Conservation (phyloP, 1,140 invertebrate genomes). For the Drosophila murphyi region DNA sequence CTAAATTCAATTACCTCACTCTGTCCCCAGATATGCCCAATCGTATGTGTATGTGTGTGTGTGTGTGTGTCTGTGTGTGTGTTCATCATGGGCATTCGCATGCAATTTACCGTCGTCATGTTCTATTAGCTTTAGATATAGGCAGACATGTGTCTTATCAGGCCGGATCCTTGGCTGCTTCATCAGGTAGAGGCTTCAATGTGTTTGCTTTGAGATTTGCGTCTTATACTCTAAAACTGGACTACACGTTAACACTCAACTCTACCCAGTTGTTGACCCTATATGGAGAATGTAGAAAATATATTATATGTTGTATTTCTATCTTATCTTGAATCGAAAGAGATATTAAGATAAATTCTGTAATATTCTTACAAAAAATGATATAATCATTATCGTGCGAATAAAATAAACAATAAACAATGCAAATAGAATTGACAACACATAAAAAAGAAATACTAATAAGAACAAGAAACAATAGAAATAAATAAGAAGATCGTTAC, state of each 20-base stretch:
- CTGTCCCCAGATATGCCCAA: slow-evolving; percentile 10
- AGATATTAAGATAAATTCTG: neutral
- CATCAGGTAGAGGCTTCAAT: slow-evolving; percentile 54
- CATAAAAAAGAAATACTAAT: no score
- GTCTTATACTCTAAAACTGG: slow-evolving; percentile 6
- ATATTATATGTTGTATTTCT: no score
- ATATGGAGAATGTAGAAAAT: neutral
- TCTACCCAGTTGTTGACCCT: slow-evolving; percentile 3
- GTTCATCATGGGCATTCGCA: slow-evolving; percentile 38
- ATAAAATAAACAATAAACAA: no score
- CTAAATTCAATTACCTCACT: slow-evolving; percentile 18
- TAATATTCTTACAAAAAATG: no score
- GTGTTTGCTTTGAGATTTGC: slow-evolving; percentile 36
- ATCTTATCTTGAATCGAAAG: neutral
- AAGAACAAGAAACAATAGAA: no score
- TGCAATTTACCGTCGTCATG: slow-evolving; percentile 69
- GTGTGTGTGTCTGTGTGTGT: slow-evolving; percentile 7
- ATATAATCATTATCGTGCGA: no score
- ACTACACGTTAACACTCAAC: neutral
- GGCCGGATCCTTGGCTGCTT: slow-evolving; percentile 37
- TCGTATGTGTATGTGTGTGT: neutral
- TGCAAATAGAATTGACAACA: no score
- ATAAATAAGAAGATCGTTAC: no score
- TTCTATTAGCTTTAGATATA: slow-evolving; percentile 67
- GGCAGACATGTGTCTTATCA: slow-evolving; percentile 52